Percentiles rank a stretch among this genome's conserved stretches.
These are phyloP conservation scores for Asobara japonica DNA, from an alignment of 1,140 invertebrate genomes.

Conservation along the genomic window DNA sequence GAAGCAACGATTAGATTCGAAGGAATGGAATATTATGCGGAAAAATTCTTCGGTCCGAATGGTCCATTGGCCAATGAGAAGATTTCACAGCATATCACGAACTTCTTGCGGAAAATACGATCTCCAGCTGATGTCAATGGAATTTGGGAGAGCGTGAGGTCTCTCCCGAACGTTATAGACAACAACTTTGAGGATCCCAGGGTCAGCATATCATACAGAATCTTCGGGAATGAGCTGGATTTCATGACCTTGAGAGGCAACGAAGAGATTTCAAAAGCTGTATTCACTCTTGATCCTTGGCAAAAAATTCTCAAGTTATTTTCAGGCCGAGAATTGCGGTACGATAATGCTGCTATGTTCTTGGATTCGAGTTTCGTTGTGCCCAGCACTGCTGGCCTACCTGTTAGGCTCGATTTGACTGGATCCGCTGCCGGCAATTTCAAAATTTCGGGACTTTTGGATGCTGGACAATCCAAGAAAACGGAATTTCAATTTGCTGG, in stretches of 20 bases:
- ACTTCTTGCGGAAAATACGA: conserved; percentile 68
- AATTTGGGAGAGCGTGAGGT: conserved; percentile 69
- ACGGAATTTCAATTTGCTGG: conserved; percentile 78
- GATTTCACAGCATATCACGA: conserved; percentile 68
- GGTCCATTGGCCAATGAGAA: conserved; percentile 75
- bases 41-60: conserved; percentile 81
- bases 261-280: conserved; percentile 71
- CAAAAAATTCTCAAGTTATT: conserved; percentile 75
- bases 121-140: conserved; percentile 61
- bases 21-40: conserved; percentile 86
- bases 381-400: conserved; percentile 85
- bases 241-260: conserved; percentile 75
- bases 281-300: conserved; percentile 74
- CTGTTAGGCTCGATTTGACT: conserved; percentile 83
- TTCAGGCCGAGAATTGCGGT: conserved; percentile 81
- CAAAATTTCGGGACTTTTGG: conserved; percentile 77
- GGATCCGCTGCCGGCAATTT: conserved; percentile 87
- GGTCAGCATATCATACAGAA: conserved; percentile 70
- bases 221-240: conserved; percentile 83
- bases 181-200: conserved; percentile 70
- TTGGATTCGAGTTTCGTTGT: conserved; percentile 87
- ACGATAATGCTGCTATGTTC: conserved; percentile 83
- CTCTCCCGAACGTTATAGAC: conserved; percentile 72
- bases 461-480: conserved; percentile 65
- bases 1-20: conserved; percentile 83